phyloP scores from a whole-genome alignment of 2,797 vertebrate species.

The Sebastiscus albofasciatus region DNA sequence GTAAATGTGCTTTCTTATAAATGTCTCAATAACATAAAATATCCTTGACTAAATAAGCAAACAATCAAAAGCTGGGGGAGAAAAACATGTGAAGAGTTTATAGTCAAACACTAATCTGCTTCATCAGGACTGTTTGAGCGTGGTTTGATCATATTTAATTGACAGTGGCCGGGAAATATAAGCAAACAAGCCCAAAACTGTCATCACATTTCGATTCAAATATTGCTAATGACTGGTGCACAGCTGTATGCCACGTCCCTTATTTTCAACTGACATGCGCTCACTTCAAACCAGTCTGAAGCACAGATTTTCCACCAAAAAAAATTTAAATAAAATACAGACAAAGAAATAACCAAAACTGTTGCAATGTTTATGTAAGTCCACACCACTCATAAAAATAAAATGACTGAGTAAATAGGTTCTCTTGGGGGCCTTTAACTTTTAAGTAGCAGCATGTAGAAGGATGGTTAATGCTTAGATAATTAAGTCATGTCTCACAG shows the following conservation, averaged over 20 bases:
- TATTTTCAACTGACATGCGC: not conserved
- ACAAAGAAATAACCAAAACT: not conserved
- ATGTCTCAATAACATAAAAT: not conserved
- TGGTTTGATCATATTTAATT: not conserved
- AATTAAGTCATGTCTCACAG: not conserved
- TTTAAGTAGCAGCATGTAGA: not conserved
- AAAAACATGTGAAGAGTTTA: not conserved
- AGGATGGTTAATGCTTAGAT: not conserved
- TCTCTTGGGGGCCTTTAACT: not conserved
- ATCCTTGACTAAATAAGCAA: not conserved
- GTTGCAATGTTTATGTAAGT: not conserved
- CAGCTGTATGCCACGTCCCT: not conserved
- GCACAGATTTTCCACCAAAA: no score
- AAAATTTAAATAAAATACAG: no score
- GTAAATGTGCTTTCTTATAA: not conserved
- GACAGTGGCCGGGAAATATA: not conserved
- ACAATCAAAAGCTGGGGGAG: not conserved
- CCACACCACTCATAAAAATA: not conserved
- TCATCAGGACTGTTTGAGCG: not conserved
- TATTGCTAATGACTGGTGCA: not conserved
- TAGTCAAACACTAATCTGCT: no score
- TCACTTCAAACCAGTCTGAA: not conserved
- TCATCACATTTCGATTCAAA: not conserved
- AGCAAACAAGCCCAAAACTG: not conserved
- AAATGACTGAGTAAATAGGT: not conserved